Percentiles rank a stretch among this genome's conserved stretches.
Conservation (phyloP, 2,113 vertebrate species). For the Oreochromis tanganicae region DNA sequence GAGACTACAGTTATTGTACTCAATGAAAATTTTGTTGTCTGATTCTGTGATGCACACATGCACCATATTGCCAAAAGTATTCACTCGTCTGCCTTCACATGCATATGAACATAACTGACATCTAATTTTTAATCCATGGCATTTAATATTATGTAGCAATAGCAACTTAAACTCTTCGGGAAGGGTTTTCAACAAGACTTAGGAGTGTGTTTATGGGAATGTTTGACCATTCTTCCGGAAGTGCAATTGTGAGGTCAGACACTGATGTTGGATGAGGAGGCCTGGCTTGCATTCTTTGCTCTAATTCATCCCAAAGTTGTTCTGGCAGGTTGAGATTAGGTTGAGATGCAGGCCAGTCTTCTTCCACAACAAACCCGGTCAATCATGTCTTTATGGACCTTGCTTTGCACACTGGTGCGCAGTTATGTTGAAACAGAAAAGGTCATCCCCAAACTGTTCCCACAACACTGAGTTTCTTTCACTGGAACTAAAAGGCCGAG, state of each 20-base stretch:
- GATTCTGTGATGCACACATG: background rate
- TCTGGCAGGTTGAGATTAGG: background rate
- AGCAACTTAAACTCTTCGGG: background rate
- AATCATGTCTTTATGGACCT: background rate
- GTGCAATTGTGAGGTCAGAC: background rate
- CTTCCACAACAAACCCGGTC: background rate
- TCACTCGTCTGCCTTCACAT: background rate
- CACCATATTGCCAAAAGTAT: background rate
- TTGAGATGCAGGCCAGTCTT: background rate
- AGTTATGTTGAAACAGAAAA: background rate
- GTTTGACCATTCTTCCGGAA: background rate
- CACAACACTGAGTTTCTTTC: background rate
- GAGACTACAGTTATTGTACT: background rate
- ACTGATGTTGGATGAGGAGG: background rate
- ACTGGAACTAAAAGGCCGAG: background rate
- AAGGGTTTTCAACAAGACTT: background rate
- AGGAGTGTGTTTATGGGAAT: background rate
- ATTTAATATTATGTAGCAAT: background rate
- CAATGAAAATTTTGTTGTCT: background rate
- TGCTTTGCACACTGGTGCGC: rapidly evolving
- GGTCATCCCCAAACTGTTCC: background rate
- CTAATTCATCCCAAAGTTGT: background rate
- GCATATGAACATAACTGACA: background rate
- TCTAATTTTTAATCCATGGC: background rate
- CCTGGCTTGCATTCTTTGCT: background rate